Conservation (phyloP, 2,888 invertebrate genomes). For the Drosophila antonietae region DNA sequence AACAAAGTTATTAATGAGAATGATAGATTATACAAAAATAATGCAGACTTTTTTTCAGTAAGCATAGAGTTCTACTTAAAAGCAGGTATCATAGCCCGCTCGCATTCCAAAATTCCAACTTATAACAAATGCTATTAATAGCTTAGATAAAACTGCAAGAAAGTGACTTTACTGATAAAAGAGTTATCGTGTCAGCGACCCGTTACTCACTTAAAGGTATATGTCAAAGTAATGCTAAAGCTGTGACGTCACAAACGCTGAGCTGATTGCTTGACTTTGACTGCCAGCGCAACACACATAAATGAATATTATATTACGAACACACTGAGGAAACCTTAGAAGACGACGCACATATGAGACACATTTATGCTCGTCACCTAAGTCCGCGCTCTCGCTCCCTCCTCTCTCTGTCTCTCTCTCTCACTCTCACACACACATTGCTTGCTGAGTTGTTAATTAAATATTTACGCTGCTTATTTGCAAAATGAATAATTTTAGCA, state of each 20-base stretch:
- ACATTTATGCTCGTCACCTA: constrained; percentile 3
- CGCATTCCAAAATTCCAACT: not conserved
- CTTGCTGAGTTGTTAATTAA: constrained; percentile 77
- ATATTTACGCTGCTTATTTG: constrained; percentile 82
- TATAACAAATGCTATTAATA: not conserved
- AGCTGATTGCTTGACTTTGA: constrained; percentile 38
- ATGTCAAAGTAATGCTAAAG: constrained; percentile 9
- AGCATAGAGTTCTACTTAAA: not conserved
- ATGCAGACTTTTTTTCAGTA: not conserved
- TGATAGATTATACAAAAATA: not conserved
- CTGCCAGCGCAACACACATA: constrained; percentile 43
- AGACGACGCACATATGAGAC: constrained; percentile 22
- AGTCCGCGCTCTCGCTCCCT: not conserved
- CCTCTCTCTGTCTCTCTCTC: not conserved
- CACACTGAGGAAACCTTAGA: constrained; percentile 66
- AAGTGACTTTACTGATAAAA: constrained; percentile 28
- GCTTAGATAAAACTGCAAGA: not conserved
- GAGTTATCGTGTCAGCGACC: constrained; percentile 40
- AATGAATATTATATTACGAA: constrained; percentile 76
- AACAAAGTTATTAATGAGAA: not conserved
- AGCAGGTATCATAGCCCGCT: not conserved
- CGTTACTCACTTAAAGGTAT: not conserved
- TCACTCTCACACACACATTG: constrained; percentile 4
- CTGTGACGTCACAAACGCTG: constrained; percentile 24
- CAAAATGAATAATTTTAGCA: constrained; percentile 81